Evolutionary conservation across 2,113 vertebrate species (phyloP).

Genomic region (Neolamprologus sp.): DNA sequence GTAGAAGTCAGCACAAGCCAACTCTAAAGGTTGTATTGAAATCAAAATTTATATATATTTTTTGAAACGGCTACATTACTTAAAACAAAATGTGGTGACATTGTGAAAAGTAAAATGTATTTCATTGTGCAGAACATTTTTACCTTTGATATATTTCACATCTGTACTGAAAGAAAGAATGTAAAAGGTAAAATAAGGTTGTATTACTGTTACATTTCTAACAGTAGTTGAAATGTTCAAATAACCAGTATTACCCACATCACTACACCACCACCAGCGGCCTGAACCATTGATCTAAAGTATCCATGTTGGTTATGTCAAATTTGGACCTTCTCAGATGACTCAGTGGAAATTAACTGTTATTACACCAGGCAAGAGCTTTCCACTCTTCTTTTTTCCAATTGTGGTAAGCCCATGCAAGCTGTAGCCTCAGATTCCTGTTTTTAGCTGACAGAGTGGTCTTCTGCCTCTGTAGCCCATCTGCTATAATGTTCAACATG

Average conservation of each 20-base stretch:
- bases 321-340: fast-evolving
- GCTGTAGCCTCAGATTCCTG: background rate
- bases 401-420: background rate
- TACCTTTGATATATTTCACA: fast-evolving
- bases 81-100: background rate
- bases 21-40: too few relatives aligned
- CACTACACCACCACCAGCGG: background rate
- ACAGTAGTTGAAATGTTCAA: background rate
- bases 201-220: fast-evolving
- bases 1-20: too few relatives aligned
- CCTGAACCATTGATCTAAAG: background rate
- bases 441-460: fast-evolving
- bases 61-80: background rate
- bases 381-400: background rate
- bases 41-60: background rate
- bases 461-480: background rate
- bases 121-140: background rate
- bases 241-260: fast-evolving
- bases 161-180: background rate
- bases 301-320: background rate
- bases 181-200: background rate
- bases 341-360: background rate
- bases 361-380: background rate
- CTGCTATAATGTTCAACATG: background rate
- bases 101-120: background rate